A percentile compares a stretch with the other conserved stretches of the same genome.
phyloP scores from a whole-genome alignment of 2,888 invertebrate genomes.

The Cheilosia vernalis region DNA sequence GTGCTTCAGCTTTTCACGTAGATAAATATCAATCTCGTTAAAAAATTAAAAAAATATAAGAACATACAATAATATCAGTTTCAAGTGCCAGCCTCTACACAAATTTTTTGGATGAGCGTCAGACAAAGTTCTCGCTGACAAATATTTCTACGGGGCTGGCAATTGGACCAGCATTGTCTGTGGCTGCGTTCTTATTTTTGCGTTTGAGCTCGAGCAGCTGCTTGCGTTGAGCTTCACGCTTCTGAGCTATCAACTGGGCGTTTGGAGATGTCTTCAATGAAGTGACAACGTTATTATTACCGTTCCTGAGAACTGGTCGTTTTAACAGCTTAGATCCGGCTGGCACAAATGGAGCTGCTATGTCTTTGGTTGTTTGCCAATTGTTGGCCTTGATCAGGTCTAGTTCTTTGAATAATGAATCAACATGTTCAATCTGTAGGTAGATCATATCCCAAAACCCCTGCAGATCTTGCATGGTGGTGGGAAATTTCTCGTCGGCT shows the following conservation, averaged over 20 bases:
- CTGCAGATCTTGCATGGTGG: constrained; percentile 92
- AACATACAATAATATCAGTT: constrained; percentile 38
- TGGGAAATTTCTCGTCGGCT: constrained; percentile 90
- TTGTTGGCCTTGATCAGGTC: constrained; percentile 85
- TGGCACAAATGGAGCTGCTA: constrained; percentile 51
- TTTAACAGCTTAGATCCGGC: constrained; percentile 56
- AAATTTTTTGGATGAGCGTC: constrained; percentile 37
- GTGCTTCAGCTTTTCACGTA: constrained; percentile 58
- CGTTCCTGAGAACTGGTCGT: constrained; percentile 41
- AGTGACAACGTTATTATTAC: constrained; percentile 21
- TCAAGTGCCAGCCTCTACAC: constrained; percentile 67
- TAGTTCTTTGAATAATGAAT: constrained; percentile 89
- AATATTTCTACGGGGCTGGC: constrained; percentile 61
- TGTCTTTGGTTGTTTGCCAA: constrained; percentile 85
- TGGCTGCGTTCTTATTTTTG: constrained; percentile 75
- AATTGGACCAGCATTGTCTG: constrained; percentile 31
- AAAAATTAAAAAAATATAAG: constrained; percentile 39
- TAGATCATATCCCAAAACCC: constrained; percentile 98
- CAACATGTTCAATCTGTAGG: constrained; percentile 93
- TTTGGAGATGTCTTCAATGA: constrained; percentile 69
- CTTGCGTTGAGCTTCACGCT: constrained; percentile 88
- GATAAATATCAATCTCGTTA: constrained; percentile 46
- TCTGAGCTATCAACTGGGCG: constrained; percentile 83
- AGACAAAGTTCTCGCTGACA: constrained; percentile 59
- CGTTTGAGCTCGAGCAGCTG: constrained; percentile 87